Evolutionary conservation across 2,888 invertebrate genomes (phyloP), one percentile per base, ranked within the genome.

Genomic region (Scrobipalpa atriplicella): DNA sequence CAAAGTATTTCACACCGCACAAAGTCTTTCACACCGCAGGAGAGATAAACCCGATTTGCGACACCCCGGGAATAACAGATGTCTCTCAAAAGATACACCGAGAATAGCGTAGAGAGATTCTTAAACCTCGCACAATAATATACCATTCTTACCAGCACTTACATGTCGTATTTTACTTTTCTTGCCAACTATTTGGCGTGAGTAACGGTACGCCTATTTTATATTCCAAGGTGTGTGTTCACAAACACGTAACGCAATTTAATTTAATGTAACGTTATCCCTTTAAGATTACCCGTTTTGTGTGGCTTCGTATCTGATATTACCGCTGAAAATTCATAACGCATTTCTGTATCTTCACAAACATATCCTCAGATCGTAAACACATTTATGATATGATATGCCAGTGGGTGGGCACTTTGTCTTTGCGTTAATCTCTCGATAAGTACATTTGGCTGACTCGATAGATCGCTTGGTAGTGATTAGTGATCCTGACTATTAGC

Each of bases 11-110:
- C 58, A 58, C 2, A 16, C 36, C 16, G 36, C n/a, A 36, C n/a
- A 58, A 56, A 58, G 58, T 38, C 58, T 58, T 58, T 58, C 58
- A 58, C 2, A 16, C 36, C 16, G 36, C n/a, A 36, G 38, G 38
- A 13, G 58, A 58, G 58, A 38, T 58, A 58, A 58, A 58, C 58
- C 58, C 58, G 58, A 58, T 58, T 58, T 58, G 58, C 58, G 58
- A 58, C 58, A 38, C 38, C 58, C 38, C 58, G 58, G 58, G 38
- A 58, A 56, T 56, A 56, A 13, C 54, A 21, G 54, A 56, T 56
- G 13, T 21, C 11, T 56, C 54, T 56, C 54, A 18, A 38, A 38
- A 58, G 29, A 58, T 58, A 38, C 38, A 16, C 36, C 21, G 21
- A 56, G 11, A 21, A 54, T n/a, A 11, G 16, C 11, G 10, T 11